Evolutionary conservation across 2,797 vertebrate species (phyloP).

Genomic region (Todus mexicanus): DNA sequence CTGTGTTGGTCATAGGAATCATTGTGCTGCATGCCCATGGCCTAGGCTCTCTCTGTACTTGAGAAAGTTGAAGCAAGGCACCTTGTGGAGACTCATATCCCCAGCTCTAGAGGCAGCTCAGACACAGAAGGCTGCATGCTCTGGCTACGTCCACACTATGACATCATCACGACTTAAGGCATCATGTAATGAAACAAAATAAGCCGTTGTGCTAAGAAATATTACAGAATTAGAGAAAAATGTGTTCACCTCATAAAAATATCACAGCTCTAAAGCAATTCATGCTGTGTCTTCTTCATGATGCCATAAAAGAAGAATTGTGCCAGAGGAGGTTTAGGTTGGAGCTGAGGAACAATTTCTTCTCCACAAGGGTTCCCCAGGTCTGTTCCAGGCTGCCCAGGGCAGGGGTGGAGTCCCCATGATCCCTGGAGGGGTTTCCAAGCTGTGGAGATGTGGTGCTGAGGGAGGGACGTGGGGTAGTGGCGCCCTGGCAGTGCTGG

Average conservation of each 20-base stretch:
- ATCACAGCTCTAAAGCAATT: not conserved
- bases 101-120: not conserved
- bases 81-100: not conserved
- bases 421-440: not conserved
- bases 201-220: not conserved
- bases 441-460: not conserved
- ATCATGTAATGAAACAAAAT: not conserved
- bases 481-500: not conserved
- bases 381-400: not conserved
- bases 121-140: not conserved
- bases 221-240: not conserved
- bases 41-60: not conserved
- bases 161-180: not conserved
- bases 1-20: not conserved
- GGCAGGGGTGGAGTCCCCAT: no score
- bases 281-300: not conserved
- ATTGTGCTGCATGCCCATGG: not conserved
- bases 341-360: not conserved
- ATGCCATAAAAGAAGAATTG: not conserved
- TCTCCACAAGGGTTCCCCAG: no score
- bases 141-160: not conserved
- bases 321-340: not conserved
- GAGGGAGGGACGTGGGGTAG: no score
- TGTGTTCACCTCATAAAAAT: not conserved
- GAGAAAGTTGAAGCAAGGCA: not conserved